Evolutionary conservation across 2,113 vertebrate genomes (phyloP).

Genomic region (Paracanthobrama guichenoti): DNA sequence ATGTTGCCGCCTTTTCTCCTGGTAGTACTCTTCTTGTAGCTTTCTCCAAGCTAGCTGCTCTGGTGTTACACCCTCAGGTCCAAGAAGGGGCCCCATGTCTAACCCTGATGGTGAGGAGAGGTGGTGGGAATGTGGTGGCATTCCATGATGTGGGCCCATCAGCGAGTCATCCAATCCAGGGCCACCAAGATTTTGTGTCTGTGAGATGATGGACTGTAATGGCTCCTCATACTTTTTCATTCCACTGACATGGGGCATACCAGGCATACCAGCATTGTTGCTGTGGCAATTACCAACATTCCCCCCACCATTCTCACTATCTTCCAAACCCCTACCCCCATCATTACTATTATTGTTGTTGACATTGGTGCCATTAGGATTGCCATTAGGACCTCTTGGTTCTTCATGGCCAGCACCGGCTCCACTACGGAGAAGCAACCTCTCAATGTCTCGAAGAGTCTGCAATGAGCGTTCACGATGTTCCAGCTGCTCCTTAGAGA

Average conservation of each 20-base stretch:
- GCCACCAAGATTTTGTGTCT: slow-evolving; percentile 87
- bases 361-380: slow-evolving; percentile 61
- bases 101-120: slow-evolving; percentile 74
- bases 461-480: slow-evolving; percentile 94
- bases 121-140: slow-evolving; percentile 73
- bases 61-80: slow-evolving; percentile 87
- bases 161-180: slow-evolving; percentile 81
- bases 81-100: slow-evolving; percentile 89
- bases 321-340: slow-evolving; percentile 64
- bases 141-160: slow-evolving; percentile 69
- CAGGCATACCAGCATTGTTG: slow-evolving; percentile 64
- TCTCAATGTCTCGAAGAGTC: slow-evolving; percentile 93
- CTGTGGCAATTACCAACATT: slow-evolving; percentile 54
- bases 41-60: slow-evolving; percentile 97
- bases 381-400: slow-evolving; percentile 67
- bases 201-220: slow-evolving; percentile 93
- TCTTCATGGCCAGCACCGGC: slow-evolving; percentile 76
- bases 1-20: slow-evolving; percentile 93
- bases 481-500: slow-evolving; percentile 96
- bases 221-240: slow-evolving; percentile 94
- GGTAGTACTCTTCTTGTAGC: slow-evolving; percentile 95
- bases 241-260: slow-evolving; percentile 59
- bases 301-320: slow-evolving; percentile 64
- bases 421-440: slow-evolving; percentile 85
- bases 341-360: slow-evolving; percentile 72